Conservation (phyloP, 2,113 vertebrate species). For the Sciurus niger region DNA sequence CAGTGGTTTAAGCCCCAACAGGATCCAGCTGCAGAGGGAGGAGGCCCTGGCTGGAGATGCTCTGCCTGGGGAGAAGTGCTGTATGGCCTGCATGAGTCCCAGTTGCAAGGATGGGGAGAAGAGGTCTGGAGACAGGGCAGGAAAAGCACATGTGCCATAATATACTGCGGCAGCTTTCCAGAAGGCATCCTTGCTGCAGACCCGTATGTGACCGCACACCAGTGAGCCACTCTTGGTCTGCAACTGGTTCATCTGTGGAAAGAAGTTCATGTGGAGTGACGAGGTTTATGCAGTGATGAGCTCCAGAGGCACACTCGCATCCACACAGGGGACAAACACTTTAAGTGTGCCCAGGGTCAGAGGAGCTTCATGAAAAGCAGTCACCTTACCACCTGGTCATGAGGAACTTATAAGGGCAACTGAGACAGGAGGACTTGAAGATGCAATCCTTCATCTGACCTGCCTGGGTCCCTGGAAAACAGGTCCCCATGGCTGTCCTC, state of each 20-base stretch:
- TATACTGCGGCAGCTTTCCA: slow-evolving; percentile 96
- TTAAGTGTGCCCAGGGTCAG: slow-evolving; percentile 98
- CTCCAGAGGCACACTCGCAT: slow-evolving; percentile 96
- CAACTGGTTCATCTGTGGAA: slow-evolving; percentile 98
- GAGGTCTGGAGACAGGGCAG: slow-evolving; percentile 95
- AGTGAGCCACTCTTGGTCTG: slow-evolving; percentile 97
- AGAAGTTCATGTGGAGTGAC: slow-evolving; percentile 92
- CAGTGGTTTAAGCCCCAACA: slow-evolving; percentile 91
- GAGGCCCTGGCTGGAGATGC: slow-evolving; percentile 94
- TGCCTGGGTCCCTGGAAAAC: background rate
- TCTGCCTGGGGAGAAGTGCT: slow-evolving; percentile 95
- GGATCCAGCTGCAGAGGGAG: slow-evolving; percentile 95
- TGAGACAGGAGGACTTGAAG: slow-evolving; percentile 44
- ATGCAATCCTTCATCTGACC: slow-evolving; percentile 19
- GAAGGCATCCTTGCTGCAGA: slow-evolving; percentile 96
- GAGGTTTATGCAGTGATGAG: slow-evolving; percentile 90
- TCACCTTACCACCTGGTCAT: slow-evolving; percentile 98
- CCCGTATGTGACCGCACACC: slow-evolving; percentile 96
- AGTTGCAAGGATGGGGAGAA: slow-evolving; percentile 99
- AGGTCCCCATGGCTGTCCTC: background rate
- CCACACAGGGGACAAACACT: slow-evolving; percentile 98
- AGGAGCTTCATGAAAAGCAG: slow-evolving; percentile 99
- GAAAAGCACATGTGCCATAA: slow-evolving; percentile 97
- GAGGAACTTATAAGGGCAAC: slow-evolving; percentile 95
- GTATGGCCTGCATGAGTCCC: slow-evolving; percentile 98